phyloP scores from a whole-genome alignment of 2,113 vertebrate species.

The Protobothrops mucrosquamatus region DNA sequence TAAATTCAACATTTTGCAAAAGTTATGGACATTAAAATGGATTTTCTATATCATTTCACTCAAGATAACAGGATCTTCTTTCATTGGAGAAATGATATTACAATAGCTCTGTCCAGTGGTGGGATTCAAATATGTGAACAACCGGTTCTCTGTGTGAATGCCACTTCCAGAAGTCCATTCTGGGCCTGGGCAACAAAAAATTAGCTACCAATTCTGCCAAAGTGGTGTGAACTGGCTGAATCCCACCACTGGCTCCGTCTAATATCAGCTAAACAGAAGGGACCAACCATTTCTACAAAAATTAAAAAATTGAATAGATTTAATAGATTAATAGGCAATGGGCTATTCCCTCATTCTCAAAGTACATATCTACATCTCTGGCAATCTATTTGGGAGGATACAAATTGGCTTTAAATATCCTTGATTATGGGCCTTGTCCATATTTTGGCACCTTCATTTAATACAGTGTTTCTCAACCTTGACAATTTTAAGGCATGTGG shows the following conservation, averaged over 20 bases:
- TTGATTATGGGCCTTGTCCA: background rate
- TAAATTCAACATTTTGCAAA: background rate
- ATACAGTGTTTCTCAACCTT: no score
- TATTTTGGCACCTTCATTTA: background rate
- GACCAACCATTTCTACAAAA: background rate
- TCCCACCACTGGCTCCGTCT: background rate
- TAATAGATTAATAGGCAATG: background rate
- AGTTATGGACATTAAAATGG: background rate
- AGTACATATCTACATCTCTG: background rate
- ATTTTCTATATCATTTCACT: constrained; percentile 10
- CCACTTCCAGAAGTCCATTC: no score
- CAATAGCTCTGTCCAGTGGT: background rate
- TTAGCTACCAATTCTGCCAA: no score
- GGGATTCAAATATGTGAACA: no score
- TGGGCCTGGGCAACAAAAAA: no score
- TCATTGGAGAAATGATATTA: constrained; percentile 17
- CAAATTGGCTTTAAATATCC: background rate
- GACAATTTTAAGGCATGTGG: no score
- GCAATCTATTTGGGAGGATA: background rate
- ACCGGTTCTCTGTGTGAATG: background rate
- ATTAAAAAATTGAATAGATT: background rate
- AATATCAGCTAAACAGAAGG: background rate
- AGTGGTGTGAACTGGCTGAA: no score
- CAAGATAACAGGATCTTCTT: constrained; percentile 8
- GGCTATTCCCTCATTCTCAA: background rate